A percentile compares a stretch with the other conserved stretches of the same genome.
These are phyloP conservation scores for Drosophila rubida DNA, from an alignment of 2,888 invertebrate genomes.

Conservation along the genomic window DNA sequence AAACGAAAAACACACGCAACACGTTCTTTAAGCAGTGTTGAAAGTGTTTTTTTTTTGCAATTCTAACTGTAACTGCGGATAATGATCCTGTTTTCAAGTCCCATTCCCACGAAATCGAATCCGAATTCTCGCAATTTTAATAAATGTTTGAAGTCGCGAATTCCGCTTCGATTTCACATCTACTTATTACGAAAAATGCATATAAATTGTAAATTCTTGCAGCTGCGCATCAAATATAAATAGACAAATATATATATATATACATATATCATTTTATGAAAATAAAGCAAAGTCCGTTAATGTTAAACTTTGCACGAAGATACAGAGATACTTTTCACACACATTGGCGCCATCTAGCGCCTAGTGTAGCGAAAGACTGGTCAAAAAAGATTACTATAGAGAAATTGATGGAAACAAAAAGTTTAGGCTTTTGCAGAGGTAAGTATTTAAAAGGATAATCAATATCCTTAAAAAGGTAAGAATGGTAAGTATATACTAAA, in stretches of 20 bases:
- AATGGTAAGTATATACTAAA: no score
- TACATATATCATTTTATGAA: constrained; percentile 47
- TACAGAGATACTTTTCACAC: background rate
- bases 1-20: background rate
- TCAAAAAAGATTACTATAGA: no score
- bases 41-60: background rate
- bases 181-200: constrained; percentile 1
- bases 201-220: constrained; percentile 43
- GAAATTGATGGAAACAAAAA: no score
- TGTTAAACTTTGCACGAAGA: constrained; percentile 13
- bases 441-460: no score
- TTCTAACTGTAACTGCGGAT: background rate
- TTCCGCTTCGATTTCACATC: constrained; percentile 11
- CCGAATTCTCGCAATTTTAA: background rate
- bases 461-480: no score
- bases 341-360: background rate
- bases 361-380: background rate
- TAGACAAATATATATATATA: constrained; percentile 26
- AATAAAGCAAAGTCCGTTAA: constrained; percentile 30
- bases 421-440: no score
- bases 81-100: constrained; percentile 9
- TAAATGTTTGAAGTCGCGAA: background rate
- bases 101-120: constrained; percentile 44
- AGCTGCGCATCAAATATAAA: constrained; percentile 43
- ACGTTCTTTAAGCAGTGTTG: background rate